Conservation (phyloP, 1,140 invertebrate species). For the Sycophaga agraensis region DNA sequence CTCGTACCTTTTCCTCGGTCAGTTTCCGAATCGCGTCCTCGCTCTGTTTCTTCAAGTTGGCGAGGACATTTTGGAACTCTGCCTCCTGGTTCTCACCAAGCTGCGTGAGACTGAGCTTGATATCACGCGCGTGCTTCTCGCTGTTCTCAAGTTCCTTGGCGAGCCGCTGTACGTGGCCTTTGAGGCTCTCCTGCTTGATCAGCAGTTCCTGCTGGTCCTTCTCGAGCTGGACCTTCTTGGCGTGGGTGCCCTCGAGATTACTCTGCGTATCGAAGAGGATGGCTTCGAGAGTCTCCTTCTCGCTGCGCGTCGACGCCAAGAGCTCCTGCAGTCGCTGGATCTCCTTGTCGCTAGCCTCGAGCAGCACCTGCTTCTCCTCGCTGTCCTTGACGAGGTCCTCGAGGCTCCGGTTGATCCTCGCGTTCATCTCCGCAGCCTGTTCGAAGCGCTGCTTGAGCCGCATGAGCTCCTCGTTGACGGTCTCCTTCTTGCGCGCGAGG, state of each 20-base stretch:
- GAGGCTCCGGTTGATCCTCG: slow-evolving; percentile 72
- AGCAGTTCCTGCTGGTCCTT: slow-evolving; percentile 75
- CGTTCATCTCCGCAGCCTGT: slow-evolving; percentile 76
- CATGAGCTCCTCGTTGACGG: slow-evolving; percentile 74
- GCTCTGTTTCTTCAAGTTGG: slow-evolving; percentile 70
- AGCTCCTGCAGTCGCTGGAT: slow-evolving; percentile 74
- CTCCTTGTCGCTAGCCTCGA: slow-evolving; percentile 78
- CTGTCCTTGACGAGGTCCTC: slow-evolving; percentile 80
- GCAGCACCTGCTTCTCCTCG: slow-evolving; percentile 77
- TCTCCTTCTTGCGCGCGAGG: slow-evolving; percentile 75
- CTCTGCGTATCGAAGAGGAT: slow-evolving; percentile 79
- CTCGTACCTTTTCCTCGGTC: slow-evolving; percentile 71
- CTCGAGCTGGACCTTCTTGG: slow-evolving; percentile 70
- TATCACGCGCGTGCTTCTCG: slow-evolving; percentile 73
- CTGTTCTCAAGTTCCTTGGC: slow-evolving; percentile 74
- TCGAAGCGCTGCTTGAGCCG: slow-evolving; percentile 73
- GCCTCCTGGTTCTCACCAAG: slow-evolving; percentile 73
- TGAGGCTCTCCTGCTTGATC: slow-evolving; percentile 74
- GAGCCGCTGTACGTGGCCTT: slow-evolving; percentile 66
- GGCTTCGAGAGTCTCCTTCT: slow-evolving; percentile 81
- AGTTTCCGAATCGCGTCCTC: slow-evolving; percentile 74
- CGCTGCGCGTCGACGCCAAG: slow-evolving; percentile 70
- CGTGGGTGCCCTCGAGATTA: slow-evolving; percentile 72
- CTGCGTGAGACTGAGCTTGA: slow-evolving; percentile 69
- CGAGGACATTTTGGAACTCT: slow-evolving; percentile 73